Base-by-base conservation (phyloP, 1,140 invertebrate genomes). In the Caenorhabditis latens region DNA sequence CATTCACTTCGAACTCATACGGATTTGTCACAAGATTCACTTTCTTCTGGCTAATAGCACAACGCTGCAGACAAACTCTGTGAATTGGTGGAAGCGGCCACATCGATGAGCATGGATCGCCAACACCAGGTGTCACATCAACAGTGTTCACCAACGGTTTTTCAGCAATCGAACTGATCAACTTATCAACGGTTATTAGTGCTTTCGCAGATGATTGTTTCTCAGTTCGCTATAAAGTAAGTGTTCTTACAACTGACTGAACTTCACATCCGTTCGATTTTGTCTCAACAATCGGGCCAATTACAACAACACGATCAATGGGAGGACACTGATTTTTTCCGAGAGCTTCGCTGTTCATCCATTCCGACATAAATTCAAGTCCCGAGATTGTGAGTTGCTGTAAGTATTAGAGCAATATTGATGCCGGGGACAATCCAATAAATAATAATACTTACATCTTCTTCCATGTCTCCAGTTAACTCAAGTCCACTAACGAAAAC, bases 41-140 rank as follows among this genome's bases (percentile, higher is more conserved):
- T 79, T 79, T 86, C 50, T 86, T 79, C 48, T 57, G 14, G 21
- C 46, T 71, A 40, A 79, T 71, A 7, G 32, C 67, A 55, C 67
- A 71, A 43, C 53, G 61, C 14, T 67, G 85, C 8, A 75, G 46
- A 43, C 63, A 71, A 9, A 79, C 84, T 67, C 67, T 43, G 24
- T 86, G 85, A 40, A 86, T 86, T n/a, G 85, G 85, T 43, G 67
- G 85, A 42, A 79, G 71, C n/a, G 85, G 85, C 67, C 50, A 86
- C 67, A 86, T 86, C 14, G 50, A 55, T 9, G 67, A 55, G 13
- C 67, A 71, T 53, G 85, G 85, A 50, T 86, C 85, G 19, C 85
- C 79, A 43, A 79, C 67, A 9, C 67, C 85, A 43, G 85, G 85
- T 24, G 79, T 79, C n/a, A 86, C 50, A 57, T 86, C 85, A 16